Evolutionary conservation across 2,888 invertebrate genomes (phyloP), one percentile per base, ranked within the genome.

Genomic region (Auanema freiburgensis): DNA sequence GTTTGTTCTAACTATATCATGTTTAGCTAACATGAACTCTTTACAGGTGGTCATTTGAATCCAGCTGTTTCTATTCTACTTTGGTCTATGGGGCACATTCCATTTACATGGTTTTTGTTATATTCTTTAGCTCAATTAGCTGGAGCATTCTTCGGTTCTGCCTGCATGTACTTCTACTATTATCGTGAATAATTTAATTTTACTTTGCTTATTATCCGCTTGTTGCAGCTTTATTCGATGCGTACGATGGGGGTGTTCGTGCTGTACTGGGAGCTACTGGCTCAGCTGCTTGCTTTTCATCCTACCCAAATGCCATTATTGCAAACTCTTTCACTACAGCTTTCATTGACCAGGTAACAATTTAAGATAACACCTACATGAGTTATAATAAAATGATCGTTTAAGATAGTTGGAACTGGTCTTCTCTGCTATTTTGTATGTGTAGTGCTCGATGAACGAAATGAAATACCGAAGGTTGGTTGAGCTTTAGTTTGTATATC

Each of bases 361-460:
- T 12, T 43, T 11, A n/a, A n/a, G n/a, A n/a, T n/a, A n/a, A n/a
- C n/a, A n/a, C n/a, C n/a, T n/a, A n/a, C n/a, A n/a, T n/a, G n/a
- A n/a, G n/a, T n/a, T n/a, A n/a, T 24, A 14, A 57, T 57, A n/a
- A 14, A 4, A 24, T 8, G 2, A 6, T 18, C 16, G 11, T 59
- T 68, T 21, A 65, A 79, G 69, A 67, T 77, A 43, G 74, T 79
- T n/a, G 80, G 80, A 12, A 81, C 80, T 12, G 79, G 66, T 14
- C 69, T 79, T 24, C 72, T 80, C 44, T 67, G 70, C 40, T 71
- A 77, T 52, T 79, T 80, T 66, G 64, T 79, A 42, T 69, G 72
- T 16, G 65, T 74, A 1, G 63, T 80, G 2, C 67, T 76, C 58
- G 80, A 80, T 63, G 71, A 75, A 52, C 63, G 79, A 23, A 81